These are phyloP conservation scores for Fabriciana adippe DNA, from an alignment of 2,888 invertebrate genomes.

Conservation along the genomic window DNA sequence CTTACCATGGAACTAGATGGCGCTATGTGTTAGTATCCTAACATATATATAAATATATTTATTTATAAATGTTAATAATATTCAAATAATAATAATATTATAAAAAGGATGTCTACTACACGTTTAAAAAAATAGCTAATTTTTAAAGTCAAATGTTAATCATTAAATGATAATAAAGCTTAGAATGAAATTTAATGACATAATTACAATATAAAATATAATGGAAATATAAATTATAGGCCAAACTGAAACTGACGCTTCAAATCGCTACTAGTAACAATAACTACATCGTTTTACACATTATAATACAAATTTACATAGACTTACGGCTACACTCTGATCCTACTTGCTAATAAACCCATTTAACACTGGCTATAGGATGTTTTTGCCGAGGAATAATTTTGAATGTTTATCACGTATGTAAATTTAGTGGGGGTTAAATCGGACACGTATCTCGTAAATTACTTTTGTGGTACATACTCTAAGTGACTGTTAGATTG, in stretches of 20 bases:
- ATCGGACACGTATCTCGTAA: constrained; percentile 62
- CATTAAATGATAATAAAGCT: too few species aligned
- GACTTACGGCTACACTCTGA: constrained; percentile 53
- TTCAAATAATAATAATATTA: too few species aligned
- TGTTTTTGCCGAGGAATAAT: constrained; percentile 44
- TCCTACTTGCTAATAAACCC: constrained; percentile 56
- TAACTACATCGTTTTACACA: constrained; percentile 54
- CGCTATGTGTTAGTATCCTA: too few species aligned
- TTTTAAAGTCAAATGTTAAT: too few species aligned
- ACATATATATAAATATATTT: too few species aligned
- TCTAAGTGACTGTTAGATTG: constrained; percentile 62
- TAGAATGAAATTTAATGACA: too few species aligned
- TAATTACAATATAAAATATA: not conserved
- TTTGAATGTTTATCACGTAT: constrained; percentile 58
- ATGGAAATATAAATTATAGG: not conserved
- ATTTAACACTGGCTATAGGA: constrained; percentile 53
- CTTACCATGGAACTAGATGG: too few species aligned
- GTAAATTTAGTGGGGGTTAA: constrained; percentile 63
- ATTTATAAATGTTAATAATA: too few species aligned
- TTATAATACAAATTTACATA: constrained; percentile 63
- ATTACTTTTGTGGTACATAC: constrained; percentile 56
- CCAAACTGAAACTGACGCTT: constrained; percentile 47
- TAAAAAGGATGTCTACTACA: too few species aligned
- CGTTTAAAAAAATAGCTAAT: too few species aligned
- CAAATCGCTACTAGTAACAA: constrained; percentile 47